Evolutionary conservation across 2,113 vertebrate species (phyloP).

Genomic region (Girardinichthys multiradiatus): DNA sequence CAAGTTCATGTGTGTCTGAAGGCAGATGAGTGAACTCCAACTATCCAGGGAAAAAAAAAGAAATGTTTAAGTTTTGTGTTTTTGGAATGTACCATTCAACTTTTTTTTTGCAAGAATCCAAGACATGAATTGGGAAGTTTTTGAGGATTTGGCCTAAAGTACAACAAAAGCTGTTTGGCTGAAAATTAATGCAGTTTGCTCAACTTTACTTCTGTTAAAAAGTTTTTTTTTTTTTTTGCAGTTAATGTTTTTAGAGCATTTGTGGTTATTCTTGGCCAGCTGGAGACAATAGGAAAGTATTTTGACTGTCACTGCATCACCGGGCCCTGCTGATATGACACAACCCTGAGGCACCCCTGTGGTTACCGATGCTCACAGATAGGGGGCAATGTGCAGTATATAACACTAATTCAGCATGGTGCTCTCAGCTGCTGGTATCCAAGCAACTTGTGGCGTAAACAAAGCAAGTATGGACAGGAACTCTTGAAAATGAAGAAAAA

Average conservation of each 20-base stretch:
- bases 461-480: slow-evolving; percentile 29
- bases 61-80: not conserved
- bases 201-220: no score
- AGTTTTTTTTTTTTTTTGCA: not conserved
- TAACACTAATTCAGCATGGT: slow-evolving; percentile 9
- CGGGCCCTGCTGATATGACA: not conserved
- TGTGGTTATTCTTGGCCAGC: not conserved
- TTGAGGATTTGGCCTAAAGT: no score
- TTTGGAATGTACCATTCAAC: not conserved
- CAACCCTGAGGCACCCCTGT: slow-evolving; percentile 1
- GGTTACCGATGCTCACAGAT: slow-evolving; percentile 34
- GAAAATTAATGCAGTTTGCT: not conserved
- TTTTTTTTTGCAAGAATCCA: not conserved
- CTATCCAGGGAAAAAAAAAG: no score
- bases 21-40: no score
- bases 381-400: slow-evolving; percentile 36
- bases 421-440: slow-evolving; percentile 32
- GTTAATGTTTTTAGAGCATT: not conserved
- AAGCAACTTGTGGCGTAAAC: slow-evolving; percentile 59
- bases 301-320: slow-evolving; percentile 23
- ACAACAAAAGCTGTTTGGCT: not conserved
- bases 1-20: no score
- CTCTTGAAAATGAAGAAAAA: not conserved
- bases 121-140: not conserved
- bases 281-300: slow-evolving; percentile 12